Base-by-base conservation (phyloP, 2,113 vertebrate genomes). In the Hydrochoerus hydrochaeris region DNA sequence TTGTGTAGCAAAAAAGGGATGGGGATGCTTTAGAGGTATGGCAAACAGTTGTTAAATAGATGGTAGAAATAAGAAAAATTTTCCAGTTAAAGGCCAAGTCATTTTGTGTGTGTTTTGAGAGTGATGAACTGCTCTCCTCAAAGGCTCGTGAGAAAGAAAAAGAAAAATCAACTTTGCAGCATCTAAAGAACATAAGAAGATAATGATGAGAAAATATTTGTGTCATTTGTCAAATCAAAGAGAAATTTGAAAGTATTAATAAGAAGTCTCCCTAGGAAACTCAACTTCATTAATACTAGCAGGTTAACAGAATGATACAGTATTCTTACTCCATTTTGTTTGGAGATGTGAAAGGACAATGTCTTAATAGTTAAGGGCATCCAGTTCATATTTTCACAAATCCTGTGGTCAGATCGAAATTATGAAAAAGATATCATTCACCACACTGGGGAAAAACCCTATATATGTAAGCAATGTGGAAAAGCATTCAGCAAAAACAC, bases 141-240 rank as follows among this genome's bases (percentile, higher is more conserved):
- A 98, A 98, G 93, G 46, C 54, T 90, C 4, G 80, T 91, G 62
- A 98, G 77, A 67, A 58, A 16, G 88, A 83, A 24, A 46, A 46
- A 46, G 96, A 95, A 86, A 30, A 94, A 92, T 94, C 97, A 97
- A 80, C n/a, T 88, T 97, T 62, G 30, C 4, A 32, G 85, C 62
- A 95, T 95, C 89, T 96, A 85, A 98, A 87, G 49, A 95, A 96
- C n/a, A 85, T 63, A 97, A 95, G 54, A 62, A 94, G 41, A 63
- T 95, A 98, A 98, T 98, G 97, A 97, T 98, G 91, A 98, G 67
- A 95, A 97, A 95, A 97, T 97, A 98, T 97, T 97, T 98, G 52
- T 96, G 90, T 95, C 98, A 88, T 80, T 98, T 52, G 63, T 96
- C 83, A 98, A 98, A 98, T 97, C 94, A 98, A 98, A 98, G 93